Base-by-base conservation (phyloP, 2,888 invertebrate genomes). In the Ichneumon xanthorius region DNA sequence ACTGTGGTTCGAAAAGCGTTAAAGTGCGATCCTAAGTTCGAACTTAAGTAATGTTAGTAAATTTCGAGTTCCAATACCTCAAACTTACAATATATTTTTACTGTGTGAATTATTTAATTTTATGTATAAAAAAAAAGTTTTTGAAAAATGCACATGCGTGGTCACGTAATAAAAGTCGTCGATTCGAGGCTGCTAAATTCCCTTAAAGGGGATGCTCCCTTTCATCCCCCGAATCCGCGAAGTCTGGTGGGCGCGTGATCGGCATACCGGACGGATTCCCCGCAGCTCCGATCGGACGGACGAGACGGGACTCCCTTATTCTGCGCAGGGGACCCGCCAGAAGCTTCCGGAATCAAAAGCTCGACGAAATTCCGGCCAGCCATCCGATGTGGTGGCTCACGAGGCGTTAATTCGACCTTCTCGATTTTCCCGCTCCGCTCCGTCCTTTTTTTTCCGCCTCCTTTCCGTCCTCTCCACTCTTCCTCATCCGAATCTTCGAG, bases 121-220 rank as follows among this genome's bases (percentile, higher is more conserved):
- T 26, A 26, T 26, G 26, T 19, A 53, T 7, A n/a, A 58, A 58
- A 58, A 26, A 58, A 55, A 55, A 0, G 11, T 22, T 55, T 22
- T 22, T 6, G 61, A 61, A 30, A 30, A 61, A 61, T 6, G 63
- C 33, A 63, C 61, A 33, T 50, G 30, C 45, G 63, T 33, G 48
- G 4, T 26, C 26, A 30, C 26, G 14, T 61, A 16, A 30, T 61
- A 61, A 26, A 63, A 33, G 16, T 63, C 88, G 88, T 90, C 87
- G 90, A 82, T 73, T 70, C 40, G 77, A 88, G 90, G 90, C 40
- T n/a, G 26, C n/a, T 61, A 61, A 82, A 70, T 63, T 75, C 6
- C 48, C 92, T 93, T 93, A 93, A 93, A 93, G 93, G 91, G 92
- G 92, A 93, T 93, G 90, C 89, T 48, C 48, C 55, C 19, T 68